Conservation (phyloP, 1,140 invertebrate genomes). For the Arion vulgaris region DNA sequence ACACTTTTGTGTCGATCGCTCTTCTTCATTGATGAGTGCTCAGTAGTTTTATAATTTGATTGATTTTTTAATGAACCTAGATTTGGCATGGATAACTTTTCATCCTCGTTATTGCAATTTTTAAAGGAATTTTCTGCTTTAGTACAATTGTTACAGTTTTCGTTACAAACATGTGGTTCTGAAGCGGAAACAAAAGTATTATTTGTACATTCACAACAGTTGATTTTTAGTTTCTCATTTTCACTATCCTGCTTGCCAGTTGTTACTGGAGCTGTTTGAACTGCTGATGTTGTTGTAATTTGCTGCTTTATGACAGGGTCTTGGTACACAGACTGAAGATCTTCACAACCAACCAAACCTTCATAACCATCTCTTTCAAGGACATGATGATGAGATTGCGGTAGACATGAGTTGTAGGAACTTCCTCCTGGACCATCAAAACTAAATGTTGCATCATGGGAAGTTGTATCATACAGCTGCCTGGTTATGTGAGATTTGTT, state of each 20-base stretch:
- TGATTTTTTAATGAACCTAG: not conserved
- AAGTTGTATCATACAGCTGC: constrained; percentile 5
- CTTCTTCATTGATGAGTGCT: not conserved
- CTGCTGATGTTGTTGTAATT: not conserved
- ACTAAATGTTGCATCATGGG: not conserved
- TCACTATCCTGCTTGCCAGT: not conserved
- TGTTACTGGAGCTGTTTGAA: not conserved
- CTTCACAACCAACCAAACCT: constrained; percentile 14
- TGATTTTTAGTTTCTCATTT: not conserved
- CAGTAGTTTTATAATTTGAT: not conserved
- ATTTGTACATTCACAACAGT: not conserved
- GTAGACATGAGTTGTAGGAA: not conserved
- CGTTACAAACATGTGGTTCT: not conserved
- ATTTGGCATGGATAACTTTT: not conserved
- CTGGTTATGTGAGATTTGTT: constrained; percentile 33
- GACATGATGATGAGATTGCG: not conserved
- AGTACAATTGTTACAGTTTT: not conserved
- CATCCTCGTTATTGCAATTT: not conserved
- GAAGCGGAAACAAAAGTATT: not conserved
- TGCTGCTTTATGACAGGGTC: constrained; percentile 2
- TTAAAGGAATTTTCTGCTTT: not conserved
- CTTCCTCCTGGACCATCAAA: constrained; percentile 14
- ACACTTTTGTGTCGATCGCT: constrained; percentile 3
- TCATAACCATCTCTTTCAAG: not conserved
- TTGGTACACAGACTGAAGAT: constrained; percentile 30